Evolutionary conservation across 2,113 vertebrate genomes (phyloP).

Genomic region (Periophthalmus modestus): DNA sequence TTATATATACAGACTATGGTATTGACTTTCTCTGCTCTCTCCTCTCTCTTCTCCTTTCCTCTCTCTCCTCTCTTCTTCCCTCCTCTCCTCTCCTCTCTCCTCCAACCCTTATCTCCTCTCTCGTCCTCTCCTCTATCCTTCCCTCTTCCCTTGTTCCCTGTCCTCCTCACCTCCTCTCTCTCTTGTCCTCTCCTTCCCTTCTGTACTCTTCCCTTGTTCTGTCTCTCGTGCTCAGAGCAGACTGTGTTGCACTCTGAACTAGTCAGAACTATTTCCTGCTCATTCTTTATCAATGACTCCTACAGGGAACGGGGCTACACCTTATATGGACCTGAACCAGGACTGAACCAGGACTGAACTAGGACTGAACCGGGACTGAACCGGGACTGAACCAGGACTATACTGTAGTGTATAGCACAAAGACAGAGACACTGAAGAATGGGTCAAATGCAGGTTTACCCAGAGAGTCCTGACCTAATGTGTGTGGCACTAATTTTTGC

Average conservation of each 20-base stretch:
- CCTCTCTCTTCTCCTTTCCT: too few species aligned
- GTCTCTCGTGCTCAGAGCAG: neutral
- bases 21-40: too few species aligned
- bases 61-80: too few species aligned
- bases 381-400: neutral
- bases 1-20: too few species aligned
- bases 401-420: too few species aligned
- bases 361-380: neutral
- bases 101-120: neutral
- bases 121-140: neutral
- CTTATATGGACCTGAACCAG: neutral
- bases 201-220: neutral
- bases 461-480: neutral
- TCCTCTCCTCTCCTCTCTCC: neutral
- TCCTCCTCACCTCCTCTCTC: neutral
- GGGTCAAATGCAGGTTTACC: neutral
- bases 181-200: neutral
- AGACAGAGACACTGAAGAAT: neutral
- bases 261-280: neutral
- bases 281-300: neutral
- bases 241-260: too few species aligned
- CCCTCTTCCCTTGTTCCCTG: neutral
- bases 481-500: too few species aligned
- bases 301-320: neutral
- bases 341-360: neutral